A percentile compares a stretch with the other conserved stretches of the same genome.
Conservation (phyloP, 2,797 vertebrate species). For the Echeneis naucrates region DNA sequence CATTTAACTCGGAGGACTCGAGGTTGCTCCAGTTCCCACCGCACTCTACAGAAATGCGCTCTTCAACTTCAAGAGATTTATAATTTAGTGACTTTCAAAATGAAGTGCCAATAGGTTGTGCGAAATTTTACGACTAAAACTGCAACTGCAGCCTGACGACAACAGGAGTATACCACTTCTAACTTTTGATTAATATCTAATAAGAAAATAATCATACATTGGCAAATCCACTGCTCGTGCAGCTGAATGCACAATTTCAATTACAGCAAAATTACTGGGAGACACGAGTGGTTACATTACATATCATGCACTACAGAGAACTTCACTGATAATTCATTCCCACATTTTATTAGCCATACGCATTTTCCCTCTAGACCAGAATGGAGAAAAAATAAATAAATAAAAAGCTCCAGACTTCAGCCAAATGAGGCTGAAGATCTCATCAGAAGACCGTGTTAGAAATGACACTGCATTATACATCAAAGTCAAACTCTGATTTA, state of each 20-base stretch:
- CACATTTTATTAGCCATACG: constrained; percentile 54
- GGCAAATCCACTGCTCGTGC: not conserved
- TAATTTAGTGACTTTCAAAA: not conserved
- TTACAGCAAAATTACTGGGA: constrained; percentile 29
- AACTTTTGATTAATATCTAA: not conserved
- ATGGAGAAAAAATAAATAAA: constrained; percentile 43
- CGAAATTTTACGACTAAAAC: not conserved
- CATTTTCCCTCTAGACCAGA: constrained; percentile 42
- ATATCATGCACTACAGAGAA: constrained; percentile 46
- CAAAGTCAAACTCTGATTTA: constrained; percentile 43
- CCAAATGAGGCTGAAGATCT: constrained; percentile 68
- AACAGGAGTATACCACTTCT: not conserved
- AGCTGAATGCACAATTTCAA: constrained; percentile 20
- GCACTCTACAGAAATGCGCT: not conserved
- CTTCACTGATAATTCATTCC: constrained; percentile 49
- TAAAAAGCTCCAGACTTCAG: constrained; percentile 46
- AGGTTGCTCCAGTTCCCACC: too few species aligned
- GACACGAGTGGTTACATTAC: constrained; percentile 32
- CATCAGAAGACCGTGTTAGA: constrained; percentile 51
- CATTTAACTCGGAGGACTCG: not conserved
- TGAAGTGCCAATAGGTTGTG: not conserved
- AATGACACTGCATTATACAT: constrained; percentile 57
- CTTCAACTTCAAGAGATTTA: not conserved
- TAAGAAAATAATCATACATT: not conserved
- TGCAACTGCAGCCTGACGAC: not conserved